Conservation (phyloP, 1,140 invertebrate genomes). For the Ptiloglossa arizonensis region DNA sequence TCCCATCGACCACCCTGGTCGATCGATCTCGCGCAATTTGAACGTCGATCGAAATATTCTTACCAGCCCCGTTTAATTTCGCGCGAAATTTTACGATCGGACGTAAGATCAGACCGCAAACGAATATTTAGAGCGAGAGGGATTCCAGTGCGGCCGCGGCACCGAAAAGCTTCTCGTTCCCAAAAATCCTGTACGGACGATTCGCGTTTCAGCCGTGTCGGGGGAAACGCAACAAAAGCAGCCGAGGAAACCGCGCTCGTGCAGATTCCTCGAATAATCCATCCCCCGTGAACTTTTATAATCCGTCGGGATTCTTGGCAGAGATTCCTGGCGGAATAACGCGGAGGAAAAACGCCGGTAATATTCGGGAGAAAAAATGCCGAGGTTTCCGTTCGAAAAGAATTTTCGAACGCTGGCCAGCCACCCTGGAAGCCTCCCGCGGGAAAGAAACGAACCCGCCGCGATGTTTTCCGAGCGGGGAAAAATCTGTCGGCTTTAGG, state of each 20-base stretch:
- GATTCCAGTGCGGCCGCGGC: too few relatives aligned
- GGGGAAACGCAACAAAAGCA: slow-evolving; percentile 9
- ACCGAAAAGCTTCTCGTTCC: background rate
- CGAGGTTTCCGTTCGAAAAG: background rate
- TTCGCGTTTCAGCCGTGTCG: background rate
- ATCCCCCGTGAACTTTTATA: slow-evolving; percentile 34
- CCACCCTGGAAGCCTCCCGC: background rate
- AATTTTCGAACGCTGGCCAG: background rate
- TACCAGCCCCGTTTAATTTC: too few relatives aligned
- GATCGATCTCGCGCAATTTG: too few relatives aligned
- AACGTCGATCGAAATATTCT: too few relatives aligned
- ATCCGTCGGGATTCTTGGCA: slow-evolving; percentile 42
- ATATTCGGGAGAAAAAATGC: background rate
- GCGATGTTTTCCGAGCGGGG: slow-evolving; percentile 38
- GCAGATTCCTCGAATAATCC: slow-evolving; percentile 46
- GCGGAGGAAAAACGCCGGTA: too few relatives aligned
- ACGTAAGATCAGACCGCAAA: too few relatives aligned
- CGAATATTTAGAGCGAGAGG: background rate
- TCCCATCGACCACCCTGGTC: background rate
- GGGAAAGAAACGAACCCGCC: background rate
- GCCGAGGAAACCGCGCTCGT: background rate
- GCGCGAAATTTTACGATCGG: too few relatives aligned
- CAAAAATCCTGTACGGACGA: background rate
- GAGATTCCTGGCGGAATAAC: slow-evolving; percentile 3
- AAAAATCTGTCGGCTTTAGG: slow-evolving; percentile 35